These are phyloP conservation scores for Scotopteryx bipunctaria DNA, from an alignment of 2,888 invertebrate genomes.

Conservation along the genomic window DNA sequence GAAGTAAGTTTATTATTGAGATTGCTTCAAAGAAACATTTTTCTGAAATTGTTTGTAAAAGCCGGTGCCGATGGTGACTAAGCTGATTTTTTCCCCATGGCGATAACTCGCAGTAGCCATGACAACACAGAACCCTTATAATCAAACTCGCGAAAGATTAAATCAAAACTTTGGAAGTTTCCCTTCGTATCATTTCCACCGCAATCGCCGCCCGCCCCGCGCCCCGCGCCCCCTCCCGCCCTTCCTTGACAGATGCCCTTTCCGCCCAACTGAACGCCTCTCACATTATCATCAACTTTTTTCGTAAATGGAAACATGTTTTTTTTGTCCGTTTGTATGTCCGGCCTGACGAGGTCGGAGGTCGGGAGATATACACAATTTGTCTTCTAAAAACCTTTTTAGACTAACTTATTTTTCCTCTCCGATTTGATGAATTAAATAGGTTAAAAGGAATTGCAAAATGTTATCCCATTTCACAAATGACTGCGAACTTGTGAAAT, in stretches of 20 bases:
- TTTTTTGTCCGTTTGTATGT: slow-evolving; percentile 31
- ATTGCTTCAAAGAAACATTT: too few relatives aligned
- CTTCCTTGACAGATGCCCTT: slow-evolving; percentile 36
- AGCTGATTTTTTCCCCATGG: background rate
- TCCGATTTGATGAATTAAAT: background rate
- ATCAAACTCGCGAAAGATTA: slow-evolving; percentile 37
- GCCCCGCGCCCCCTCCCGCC: slow-evolving; percentile 4
- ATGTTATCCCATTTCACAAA: background rate
- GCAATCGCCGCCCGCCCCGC: slow-evolving; percentile 13
- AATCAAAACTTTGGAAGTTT: slow-evolving; percentile 36
- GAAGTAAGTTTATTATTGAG: too few relatives aligned
- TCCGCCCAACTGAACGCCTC: slow-evolving; percentile 35
- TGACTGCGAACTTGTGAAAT: background rate
- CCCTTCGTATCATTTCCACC: slow-evolving; percentile 33
- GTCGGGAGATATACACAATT: slow-evolving; percentile 17
- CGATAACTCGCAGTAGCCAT: slow-evolving; percentile 3
- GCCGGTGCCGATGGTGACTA: too few relatives aligned
- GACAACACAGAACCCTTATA: slow-evolving; percentile 30
- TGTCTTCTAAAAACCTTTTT: slow-evolving; percentile 14
- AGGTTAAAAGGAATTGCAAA: background rate
- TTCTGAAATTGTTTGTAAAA: too few relatives aligned
- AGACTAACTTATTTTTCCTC: slow-evolving; percentile 2
- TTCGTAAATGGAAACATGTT: slow-evolving; percentile 33
- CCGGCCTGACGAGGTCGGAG: slow-evolving; percentile 19
- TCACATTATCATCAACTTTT: slow-evolving; percentile 39